These are phyloP conservation scores for Otis tarda DNA, from an alignment of 2,113 vertebrate species.

Conservation along the genomic window DNA sequence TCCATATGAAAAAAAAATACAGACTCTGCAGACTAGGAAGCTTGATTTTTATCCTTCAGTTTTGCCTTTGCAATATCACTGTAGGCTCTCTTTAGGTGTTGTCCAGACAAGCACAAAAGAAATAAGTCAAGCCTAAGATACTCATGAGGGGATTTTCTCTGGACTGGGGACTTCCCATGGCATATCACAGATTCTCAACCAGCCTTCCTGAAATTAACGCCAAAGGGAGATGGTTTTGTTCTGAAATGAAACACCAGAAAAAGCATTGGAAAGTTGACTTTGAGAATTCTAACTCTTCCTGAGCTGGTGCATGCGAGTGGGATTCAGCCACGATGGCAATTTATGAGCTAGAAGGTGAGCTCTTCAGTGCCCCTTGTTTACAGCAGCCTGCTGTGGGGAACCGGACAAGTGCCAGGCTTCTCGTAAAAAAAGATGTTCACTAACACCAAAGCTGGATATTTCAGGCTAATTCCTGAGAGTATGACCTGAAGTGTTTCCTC, in stretches of 20 bases:
- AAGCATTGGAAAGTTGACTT: not conserved
- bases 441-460: not conserved
- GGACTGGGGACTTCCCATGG: not conserved
- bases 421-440: not conserved
- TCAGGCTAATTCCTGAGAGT: not conserved
- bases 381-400: not conserved
- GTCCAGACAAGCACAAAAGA: not conserved
- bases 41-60: not conserved
- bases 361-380: not conserved
- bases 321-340: not conserved
- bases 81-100: not conserved
- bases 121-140: not conserved
- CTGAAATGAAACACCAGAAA: not conserved
- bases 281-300: not conserved
- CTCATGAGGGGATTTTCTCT: not conserved
- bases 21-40: not conserved
- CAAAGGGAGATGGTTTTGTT: not conserved
- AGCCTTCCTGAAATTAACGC: not conserved
- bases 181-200: not conserved
- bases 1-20: not conserved
- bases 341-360: not conserved
- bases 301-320: accelerated
- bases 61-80: not conserved
- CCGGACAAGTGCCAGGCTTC: not conserved
- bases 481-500: not conserved